Percentiles rank a stretch among this genome's conserved stretches.
phyloP scores from a whole-genome alignment of 2,888 invertebrate genomes.

The Lithophane leautieri region DNA sequence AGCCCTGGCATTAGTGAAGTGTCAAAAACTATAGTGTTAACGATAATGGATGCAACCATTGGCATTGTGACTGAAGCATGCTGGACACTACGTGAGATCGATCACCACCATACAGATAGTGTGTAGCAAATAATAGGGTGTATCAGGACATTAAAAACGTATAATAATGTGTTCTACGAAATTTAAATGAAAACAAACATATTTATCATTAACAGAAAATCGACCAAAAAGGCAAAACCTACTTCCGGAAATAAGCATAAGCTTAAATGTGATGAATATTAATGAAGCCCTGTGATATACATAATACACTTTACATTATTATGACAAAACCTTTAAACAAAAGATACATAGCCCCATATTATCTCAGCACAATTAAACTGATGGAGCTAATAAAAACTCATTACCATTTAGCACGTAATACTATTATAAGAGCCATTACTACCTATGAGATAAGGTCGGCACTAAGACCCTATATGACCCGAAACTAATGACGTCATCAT shows the following conservation, averaged over 20 bases:
- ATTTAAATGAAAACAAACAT: background rate
- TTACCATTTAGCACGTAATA: constrained; percentile 61
- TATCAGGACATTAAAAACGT: background rate
- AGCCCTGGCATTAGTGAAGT: no score
- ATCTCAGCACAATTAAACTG: constrained; percentile 35
- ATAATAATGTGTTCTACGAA: no score
- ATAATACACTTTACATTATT: background rate
- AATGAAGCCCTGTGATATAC: background rate
- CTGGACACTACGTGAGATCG: no score
- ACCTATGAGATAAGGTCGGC: constrained; percentile 58
- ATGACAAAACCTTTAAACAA: constrained; percentile 25
- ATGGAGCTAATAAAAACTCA: constrained; percentile 54
- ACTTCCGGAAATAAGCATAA: background rate
- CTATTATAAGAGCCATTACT: constrained; percentile 53
- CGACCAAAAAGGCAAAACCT: background rate
- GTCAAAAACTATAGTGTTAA: no score
- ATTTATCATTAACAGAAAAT: background rate
- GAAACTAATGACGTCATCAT: constrained; percentile 71
- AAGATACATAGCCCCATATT: constrained; percentile 4
- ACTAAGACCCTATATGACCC: constrained; percentile 68
- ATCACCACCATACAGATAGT: background rate
- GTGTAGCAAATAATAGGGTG: background rate
- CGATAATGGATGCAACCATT: background rate
- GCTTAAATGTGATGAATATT: constrained; percentile 13
- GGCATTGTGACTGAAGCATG: background rate